A percentile compares a stretch with the other conserved stretches of the same genome.
Conservation (phyloP, 2,888 invertebrate genomes). For the Pharmacophagus antenor region DNA sequence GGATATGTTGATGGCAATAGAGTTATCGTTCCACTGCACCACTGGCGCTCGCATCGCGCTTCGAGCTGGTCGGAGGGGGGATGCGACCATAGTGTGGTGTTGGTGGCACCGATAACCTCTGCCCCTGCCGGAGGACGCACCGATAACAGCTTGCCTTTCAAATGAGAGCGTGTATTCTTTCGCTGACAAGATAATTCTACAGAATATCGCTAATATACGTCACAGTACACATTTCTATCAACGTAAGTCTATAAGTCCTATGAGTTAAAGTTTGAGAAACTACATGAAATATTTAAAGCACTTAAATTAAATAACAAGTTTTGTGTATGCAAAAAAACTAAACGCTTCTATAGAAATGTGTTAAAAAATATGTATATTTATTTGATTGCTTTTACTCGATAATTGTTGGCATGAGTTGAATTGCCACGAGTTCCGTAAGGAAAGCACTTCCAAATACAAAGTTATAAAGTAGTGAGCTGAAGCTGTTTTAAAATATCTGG, state of each 20-base stretch:
- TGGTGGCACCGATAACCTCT: slow-evolving; percentile 67
- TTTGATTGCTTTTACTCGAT: no score
- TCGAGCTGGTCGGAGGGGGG: slow-evolving; percentile 50
- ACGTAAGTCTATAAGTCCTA: background rate
- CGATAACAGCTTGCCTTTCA: slow-evolving; percentile 66
- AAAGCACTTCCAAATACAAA: background rate
- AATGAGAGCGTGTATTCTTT: slow-evolving; percentile 68
- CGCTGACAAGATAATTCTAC: slow-evolving; percentile 44
- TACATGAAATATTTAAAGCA: background rate
- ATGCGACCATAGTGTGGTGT: slow-evolving; percentile 47
- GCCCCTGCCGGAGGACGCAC: slow-evolving; percentile 63
- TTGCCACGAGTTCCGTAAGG: background rate
- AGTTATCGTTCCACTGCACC: slow-evolving; percentile 67
- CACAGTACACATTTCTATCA: slow-evolving; percentile 3
- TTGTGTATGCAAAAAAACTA: no score
- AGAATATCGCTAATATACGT: slow-evolving; percentile 18
- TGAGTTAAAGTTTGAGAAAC: no score
- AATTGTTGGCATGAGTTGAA: no score
- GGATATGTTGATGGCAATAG: slow-evolving; percentile 53
- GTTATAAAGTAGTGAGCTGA: background rate
- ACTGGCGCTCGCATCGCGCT: slow-evolving; percentile 47
- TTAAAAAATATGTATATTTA: no score
- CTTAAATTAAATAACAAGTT: no score
- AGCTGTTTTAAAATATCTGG: background rate
- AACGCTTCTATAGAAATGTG: no score